phyloP scores from a whole-genome alignment of 2,888 invertebrate genomes.

The Hedya salicella region DNA sequence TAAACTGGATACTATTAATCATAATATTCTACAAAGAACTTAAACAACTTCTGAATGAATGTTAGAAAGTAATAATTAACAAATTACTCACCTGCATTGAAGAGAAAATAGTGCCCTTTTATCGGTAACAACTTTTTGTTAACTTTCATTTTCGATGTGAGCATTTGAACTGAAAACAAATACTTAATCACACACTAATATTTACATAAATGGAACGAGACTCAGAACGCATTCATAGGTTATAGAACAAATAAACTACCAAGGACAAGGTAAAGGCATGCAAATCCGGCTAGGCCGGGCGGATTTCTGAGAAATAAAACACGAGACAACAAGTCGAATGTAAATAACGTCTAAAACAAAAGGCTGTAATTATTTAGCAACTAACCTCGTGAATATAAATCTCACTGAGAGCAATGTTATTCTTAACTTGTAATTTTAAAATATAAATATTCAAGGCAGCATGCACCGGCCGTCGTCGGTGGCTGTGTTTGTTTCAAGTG shows the following conservation, averaged over 20 bases:
- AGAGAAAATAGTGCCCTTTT: slow-evolving; percentile 95
- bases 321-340: not conserved
- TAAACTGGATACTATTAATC: no score
- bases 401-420: not conserved
- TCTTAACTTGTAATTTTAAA: not conserved
- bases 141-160: slow-evolving; percentile 76
- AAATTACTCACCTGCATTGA: slow-evolving; percentile 90
- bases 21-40: no score
- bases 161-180: slow-evolving; percentile 49
- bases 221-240: not conserved
- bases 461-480: slow-evolving; percentile 14
- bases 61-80: not conserved
- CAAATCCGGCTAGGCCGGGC: not conserved
- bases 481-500: slow-evolving; percentile 5
- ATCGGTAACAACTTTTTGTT: slow-evolving; percentile 92
- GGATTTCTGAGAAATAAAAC: not conserved
- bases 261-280: slow-evolving; percentile 29
- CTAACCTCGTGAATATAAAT: slow-evolving; percentile 6
- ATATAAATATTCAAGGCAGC: slow-evolving; percentile 3
- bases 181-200: not conserved
- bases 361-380: not conserved
- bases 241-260: slow-evolving; percentile 2
- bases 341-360: slow-evolving; percentile 9
- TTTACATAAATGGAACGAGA: slow-evolving; percentile 6
- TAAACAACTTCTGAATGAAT: not conserved